phyloP scores from a whole-genome alignment of 2,113 vertebrate genomes.

The Hippotragus niger region DNA sequence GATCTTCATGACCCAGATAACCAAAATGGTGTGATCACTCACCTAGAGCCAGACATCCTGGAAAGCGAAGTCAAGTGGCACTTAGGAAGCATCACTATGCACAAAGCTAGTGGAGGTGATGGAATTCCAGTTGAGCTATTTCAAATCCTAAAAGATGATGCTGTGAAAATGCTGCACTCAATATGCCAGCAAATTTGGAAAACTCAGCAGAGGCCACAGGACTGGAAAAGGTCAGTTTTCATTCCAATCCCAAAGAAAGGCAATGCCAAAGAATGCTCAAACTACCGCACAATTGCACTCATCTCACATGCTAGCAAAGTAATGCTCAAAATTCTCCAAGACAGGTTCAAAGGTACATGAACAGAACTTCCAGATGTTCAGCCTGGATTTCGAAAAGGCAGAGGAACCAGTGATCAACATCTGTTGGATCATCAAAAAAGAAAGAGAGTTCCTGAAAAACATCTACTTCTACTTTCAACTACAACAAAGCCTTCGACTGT shows the following conservation, averaged over 20 bases:
- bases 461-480: not conserved
- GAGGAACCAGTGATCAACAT: not conserved
- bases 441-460: not conserved
- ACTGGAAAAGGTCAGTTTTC: not conserved
- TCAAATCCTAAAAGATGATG: not conserved
- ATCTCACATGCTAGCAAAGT: not conserved
- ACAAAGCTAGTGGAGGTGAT: not conserved
- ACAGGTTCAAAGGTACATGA: not conserved
- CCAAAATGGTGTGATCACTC: not conserved
- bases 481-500: not conserved
- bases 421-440: not conserved
- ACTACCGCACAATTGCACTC: not conserved
- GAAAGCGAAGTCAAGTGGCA: not conserved
- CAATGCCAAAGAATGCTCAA: not conserved
- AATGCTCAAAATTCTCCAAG: not conserved
- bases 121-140: not conserved
- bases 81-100: not conserved
- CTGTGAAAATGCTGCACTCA: not conserved
- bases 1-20: not conserved
- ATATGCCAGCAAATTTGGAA: not conserved
- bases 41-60: not conserved
- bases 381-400: not conserved
- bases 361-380: not conserved
- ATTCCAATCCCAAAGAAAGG: not conserved
- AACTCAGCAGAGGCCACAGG: not conserved